Conservation (phyloP, 2,113 vertebrate genomes). For the Cyanocitta stelleri region DNA sequence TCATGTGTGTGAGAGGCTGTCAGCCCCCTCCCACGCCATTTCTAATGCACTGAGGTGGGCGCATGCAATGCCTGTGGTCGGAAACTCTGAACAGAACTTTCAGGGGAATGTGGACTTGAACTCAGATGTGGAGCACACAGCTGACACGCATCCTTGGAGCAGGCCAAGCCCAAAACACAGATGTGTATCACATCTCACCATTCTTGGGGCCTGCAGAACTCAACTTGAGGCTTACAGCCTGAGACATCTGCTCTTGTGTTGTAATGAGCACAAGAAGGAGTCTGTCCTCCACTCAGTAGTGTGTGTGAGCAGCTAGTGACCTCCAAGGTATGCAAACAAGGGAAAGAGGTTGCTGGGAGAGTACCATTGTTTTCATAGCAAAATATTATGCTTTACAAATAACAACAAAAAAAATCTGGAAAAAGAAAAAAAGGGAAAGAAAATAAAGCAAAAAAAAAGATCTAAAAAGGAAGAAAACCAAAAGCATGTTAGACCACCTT, state of each 20-base stretch:
- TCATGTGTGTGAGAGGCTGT: not conserved
- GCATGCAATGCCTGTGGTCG: fast-evolving
- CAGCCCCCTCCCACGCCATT: fast-evolving
- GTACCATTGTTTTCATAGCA: not conserved
- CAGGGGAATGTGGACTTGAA: not conserved
- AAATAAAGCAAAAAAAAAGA: not conserved
- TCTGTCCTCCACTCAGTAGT: fast-evolving
- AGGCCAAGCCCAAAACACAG: not conserved
- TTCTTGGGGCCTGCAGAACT: not conserved
- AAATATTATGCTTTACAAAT: not conserved
- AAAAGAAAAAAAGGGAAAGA: not conserved
- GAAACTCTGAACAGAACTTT: fast-evolving
- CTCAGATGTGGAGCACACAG: not conserved
- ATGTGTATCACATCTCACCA: not conserved
- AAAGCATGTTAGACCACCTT: not conserved
- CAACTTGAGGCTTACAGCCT: not conserved
- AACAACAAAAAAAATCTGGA: not conserved
- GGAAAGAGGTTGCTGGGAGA: not conserved
- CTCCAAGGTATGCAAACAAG: not conserved
- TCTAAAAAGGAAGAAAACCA: not conserved
- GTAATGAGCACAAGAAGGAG: not conserved
- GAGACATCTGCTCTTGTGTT: not conserved
- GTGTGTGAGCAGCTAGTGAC: not conserved
- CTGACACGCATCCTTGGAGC: not conserved
- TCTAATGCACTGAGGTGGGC: not conserved